Base-by-base conservation (phyloP, 2,888 invertebrate genomes). In the Shargacucullia verbasci region DNA sequence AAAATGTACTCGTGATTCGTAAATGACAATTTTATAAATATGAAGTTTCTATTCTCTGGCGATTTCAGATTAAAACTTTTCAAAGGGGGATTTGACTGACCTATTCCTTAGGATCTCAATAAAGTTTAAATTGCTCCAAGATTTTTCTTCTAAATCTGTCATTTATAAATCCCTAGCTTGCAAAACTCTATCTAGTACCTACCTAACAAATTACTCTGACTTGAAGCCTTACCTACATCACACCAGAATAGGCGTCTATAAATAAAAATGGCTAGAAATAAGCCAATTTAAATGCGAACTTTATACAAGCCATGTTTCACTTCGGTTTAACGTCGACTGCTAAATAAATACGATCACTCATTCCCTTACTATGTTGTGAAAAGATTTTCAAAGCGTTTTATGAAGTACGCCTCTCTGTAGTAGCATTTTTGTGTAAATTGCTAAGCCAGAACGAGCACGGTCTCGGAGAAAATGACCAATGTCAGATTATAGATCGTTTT, bases 221-320 rank as follows among this genome's bases (percentile, higher is more conserved):
- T 20, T 6, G n/a, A 44, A 34, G 2, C 1, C 13, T 0, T 10
- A 20, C 13, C 4, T 5, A 20, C 5, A 20, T 10, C 10, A 6
- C 15, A 15, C 38, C 11, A 20, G 20, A 20, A 20, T 20, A 20
- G 15, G 14, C 14, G 38, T 20, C 20, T 39, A 14, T 38, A 33
- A 50, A 54, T 49, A 60, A 60, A 66, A 55, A 40, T 38, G 34
- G 5, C 41, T 47, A 55, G 31, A 48, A 68, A 59, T 59, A 34
- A 54, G 54, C 9, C 44, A 39, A 59, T 68, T 56, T 64, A 59
- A 62, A 68, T 63, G 55, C 68, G 20, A 20, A 40, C 40, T 62
- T 12, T 48, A 49, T 13, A 29, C 15, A 25, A 14, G 31, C 55
- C 47, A 58, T 13, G 31, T 57, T 62, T 53, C 12, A 52, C 11